Base-by-base conservation (phyloP, 2,888 invertebrate genomes). In the Biston stratarius region DNA sequence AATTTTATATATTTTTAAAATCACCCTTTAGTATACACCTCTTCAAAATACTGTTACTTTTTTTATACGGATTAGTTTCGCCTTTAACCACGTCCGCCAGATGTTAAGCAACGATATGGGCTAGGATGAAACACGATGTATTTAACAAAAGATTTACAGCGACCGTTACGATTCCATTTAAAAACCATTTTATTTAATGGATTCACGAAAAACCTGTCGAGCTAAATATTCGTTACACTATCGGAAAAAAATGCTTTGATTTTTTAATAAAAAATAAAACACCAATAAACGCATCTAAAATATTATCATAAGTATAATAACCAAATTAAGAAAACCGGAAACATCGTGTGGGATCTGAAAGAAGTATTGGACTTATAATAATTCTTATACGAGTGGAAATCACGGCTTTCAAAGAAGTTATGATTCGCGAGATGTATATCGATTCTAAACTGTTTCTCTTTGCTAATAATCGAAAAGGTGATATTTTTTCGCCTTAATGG, bases 291-390 rank as follows among this genome's bases (percentile, higher is more conserved):
- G 56, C 44, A 24, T 56, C 51, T 60, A 64, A 55, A 55, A 59
- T 64, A 65, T 64, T 64, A 57, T 57, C n/a, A 42, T 45, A 57
- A 57, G 36, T 55, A 53, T 61, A 57, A 59, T 78, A 78, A 74
- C 75, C 74, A 78, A 77, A 79, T 83, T 77, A 77, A 72, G 75
- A 75, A 76, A 77, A 51, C 84, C 89, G 88, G 89, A 90, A 90
- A 82, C 92, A 40, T 79, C 90, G 91, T 91, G 91, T 89, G 92
- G 82, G 91, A 82, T 87, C 88, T 60, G 74, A 67, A 49, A 70
- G 52, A 69, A 75, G 76, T 80, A 79, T n/a, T 44, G 74, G 77
- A 73, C 75, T 76, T 78, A 61, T 69, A 81, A 85, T 82, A 75
- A 81, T 76, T 81, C 75, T 78, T 81, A 81, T 80, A 80, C 81